phyloP scores from a whole-genome alignment of 2,888 invertebrate species.

The Drosophila ustulata region DNA sequence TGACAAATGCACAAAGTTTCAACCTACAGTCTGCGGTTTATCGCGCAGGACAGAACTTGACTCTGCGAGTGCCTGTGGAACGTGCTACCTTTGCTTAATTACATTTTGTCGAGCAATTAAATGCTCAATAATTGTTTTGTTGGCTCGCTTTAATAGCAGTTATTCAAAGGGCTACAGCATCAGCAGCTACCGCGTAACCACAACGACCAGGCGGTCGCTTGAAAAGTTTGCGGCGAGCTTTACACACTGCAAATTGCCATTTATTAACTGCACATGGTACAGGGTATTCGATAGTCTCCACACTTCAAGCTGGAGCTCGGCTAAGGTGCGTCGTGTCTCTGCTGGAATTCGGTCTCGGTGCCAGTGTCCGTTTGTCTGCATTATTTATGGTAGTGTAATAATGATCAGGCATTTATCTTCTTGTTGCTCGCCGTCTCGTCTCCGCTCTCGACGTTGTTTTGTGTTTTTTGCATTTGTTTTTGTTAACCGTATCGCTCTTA shows the following conservation, averaged over 20 bases:
- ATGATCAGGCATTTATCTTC: slow-evolving; percentile 78
- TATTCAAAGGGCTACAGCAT: slow-evolving; percentile 67
- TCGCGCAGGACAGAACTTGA: slow-evolving; percentile 40
- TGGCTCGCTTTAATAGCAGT: slow-evolving; percentile 75
- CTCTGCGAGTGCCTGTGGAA: slow-evolving; percentile 27
- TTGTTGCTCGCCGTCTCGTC: slow-evolving; percentile 35
- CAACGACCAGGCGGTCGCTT: background rate
- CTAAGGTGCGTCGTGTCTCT: slow-evolving; percentile 60
- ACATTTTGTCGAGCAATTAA: slow-evolving; percentile 78
- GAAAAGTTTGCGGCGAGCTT: background rate
- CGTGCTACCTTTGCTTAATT: slow-evolving; percentile 76
- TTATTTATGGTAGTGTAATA: slow-evolving; percentile 77
- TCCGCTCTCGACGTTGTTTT: slow-evolving; percentile 7
- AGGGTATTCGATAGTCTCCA: slow-evolving; percentile 34
- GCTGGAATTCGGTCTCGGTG: slow-evolving; percentile 40
- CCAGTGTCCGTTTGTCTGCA: slow-evolving; percentile 59
- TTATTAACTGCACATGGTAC: background rate
- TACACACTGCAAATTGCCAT: background rate
- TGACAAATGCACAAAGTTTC: slow-evolving; percentile 48
- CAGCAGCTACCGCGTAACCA: slow-evolving; percentile 10
- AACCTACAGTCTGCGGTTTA: slow-evolving; percentile 57
- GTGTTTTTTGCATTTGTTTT: slow-evolving; percentile 18
- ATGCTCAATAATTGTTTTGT: slow-evolving; percentile 80
- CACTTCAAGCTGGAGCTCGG: slow-evolving; percentile 31
- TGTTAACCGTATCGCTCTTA: slow-evolving; percentile 37